phyloP scores from a whole-genome alignment of 1,140 invertebrate genomes.

The Bombus superbus region DNA sequence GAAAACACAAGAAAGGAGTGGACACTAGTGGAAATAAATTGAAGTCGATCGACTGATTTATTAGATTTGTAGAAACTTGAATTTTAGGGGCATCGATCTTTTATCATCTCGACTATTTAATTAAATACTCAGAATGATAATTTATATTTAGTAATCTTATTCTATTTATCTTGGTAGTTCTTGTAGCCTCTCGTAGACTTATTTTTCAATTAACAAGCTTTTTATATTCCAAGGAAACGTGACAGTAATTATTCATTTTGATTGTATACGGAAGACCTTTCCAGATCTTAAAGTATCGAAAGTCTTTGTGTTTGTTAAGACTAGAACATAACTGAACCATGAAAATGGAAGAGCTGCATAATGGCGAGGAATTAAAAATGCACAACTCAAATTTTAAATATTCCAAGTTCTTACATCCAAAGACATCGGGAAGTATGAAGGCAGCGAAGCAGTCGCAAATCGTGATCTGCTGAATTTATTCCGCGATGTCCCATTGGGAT shows the following conservation, averaged over 20 bases:
- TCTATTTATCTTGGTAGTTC: too few relatives aligned
- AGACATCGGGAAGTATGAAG: too few relatives aligned
- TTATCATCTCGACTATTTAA: background rate
- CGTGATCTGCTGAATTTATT: background rate
- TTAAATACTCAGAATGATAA: background rate
- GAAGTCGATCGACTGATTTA: background rate
- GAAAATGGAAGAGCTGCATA: background rate
- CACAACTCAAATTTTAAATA: background rate
- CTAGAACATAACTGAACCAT: too few relatives aligned
- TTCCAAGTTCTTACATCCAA: background rate
- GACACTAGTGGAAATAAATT: background rate
- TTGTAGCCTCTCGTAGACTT: too few relatives aligned
- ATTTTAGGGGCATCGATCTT: background rate
- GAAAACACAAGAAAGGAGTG: background rate
- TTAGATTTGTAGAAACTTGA: background rate
- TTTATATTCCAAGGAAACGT: too few relatives aligned
- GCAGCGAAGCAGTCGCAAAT: background rate
- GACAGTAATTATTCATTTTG: background rate
- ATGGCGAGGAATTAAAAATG: too few relatives aligned
- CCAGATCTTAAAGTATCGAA: too few relatives aligned
- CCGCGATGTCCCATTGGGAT: background rate
- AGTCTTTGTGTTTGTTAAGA: too few relatives aligned
- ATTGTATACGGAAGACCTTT: background rate
- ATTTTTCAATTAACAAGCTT: too few relatives aligned
- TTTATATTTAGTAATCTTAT: too few relatives aligned